These are phyloP conservation scores for Mastomys coucha DNA, from an alignment of 2,113 vertebrate genomes.

Conservation along the genomic window DNA sequence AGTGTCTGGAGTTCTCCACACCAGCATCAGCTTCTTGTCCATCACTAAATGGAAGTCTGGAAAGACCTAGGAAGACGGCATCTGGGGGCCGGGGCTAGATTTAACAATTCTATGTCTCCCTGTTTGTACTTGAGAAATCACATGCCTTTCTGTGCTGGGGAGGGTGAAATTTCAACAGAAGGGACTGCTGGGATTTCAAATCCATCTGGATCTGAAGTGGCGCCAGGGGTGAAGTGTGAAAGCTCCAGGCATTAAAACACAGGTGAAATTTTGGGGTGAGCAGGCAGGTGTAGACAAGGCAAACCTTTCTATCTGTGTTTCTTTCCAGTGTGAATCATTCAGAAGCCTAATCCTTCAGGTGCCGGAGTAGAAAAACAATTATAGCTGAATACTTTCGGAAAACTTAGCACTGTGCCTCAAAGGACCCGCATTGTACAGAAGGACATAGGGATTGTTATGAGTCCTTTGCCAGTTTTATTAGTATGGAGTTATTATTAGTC, in stretches of 20 bases:
- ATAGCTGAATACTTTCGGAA: background rate
- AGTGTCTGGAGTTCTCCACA: background rate
- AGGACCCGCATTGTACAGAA: background rate
- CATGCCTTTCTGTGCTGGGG: background rate
- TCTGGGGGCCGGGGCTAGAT: background rate
- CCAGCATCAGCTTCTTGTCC: background rate
- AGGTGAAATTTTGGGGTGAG: background rate
- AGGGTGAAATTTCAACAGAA: background rate
- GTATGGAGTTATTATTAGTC: background rate
- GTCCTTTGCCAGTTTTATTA: background rate
- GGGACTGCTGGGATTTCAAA: background rate
- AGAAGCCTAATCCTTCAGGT: background rate
- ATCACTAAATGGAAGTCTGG: rapidly evolving
- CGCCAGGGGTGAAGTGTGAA: background rate
- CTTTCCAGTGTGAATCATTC: background rate
- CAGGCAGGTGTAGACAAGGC: background rate
- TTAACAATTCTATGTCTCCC: background rate
- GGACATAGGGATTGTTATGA: too few relatives aligned
- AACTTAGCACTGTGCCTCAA: background rate
- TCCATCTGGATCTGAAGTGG: background rate
- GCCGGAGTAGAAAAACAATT: background rate
- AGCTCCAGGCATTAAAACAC: background rate
- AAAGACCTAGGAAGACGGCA: rapidly evolving
- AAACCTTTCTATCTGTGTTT: background rate
- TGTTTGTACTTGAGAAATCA: background rate